A percentile compares a stretch with the other conserved stretches of the same genome.
Conservation (phyloP, 2,797 vertebrate species). For the Hyperoplus lanceolatus region DNA sequence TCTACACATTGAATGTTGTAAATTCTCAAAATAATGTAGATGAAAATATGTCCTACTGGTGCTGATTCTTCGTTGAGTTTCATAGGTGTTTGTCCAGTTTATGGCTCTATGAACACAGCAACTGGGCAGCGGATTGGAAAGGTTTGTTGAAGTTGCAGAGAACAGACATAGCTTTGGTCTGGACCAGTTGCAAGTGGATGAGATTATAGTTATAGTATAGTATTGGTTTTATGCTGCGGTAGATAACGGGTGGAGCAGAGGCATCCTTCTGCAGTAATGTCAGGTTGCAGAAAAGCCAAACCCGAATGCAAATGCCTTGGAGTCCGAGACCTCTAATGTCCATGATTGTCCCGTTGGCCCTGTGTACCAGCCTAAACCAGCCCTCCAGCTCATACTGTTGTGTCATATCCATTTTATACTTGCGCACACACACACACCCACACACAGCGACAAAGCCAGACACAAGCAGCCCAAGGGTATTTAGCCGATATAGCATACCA, state of each 20-base stretch:
- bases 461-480: constrained; percentile 39
- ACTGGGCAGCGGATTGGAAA: constrained; percentile 24
- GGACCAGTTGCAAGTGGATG: constrained; percentile 69
- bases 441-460: constrained; percentile 29
- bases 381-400: constrained; percentile 54
- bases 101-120: constrained; percentile 29
- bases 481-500: constrained; percentile 60
- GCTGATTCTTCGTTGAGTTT: background rate
- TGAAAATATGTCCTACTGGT: background rate
- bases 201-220: constrained; percentile 81
- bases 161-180: constrained; percentile 77
- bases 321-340: constrained; percentile 77
- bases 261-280: constrained; percentile 81
- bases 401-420: constrained; percentile 65
- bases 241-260: constrained; percentile 80
- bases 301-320: constrained; percentile 75
- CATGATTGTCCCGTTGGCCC: constrained; percentile 75
- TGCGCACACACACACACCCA: constrained; percentile 14
- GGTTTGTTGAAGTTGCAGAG: constrained; percentile 70
- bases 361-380: constrained; percentile 70
- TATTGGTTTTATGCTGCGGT: constrained; percentile 78
- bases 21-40: constrained; percentile 3
- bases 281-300: constrained; percentile 81
- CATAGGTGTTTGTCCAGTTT: constrained; percentile 21
- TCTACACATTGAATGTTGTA: background rate